Percentiles rank a stretch among this genome's conserved stretches.
These are phyloP conservation scores for Simalia tracyae DNA, from an alignment of 2,797 vertebrate genomes.

Conservation along the genomic window DNA sequence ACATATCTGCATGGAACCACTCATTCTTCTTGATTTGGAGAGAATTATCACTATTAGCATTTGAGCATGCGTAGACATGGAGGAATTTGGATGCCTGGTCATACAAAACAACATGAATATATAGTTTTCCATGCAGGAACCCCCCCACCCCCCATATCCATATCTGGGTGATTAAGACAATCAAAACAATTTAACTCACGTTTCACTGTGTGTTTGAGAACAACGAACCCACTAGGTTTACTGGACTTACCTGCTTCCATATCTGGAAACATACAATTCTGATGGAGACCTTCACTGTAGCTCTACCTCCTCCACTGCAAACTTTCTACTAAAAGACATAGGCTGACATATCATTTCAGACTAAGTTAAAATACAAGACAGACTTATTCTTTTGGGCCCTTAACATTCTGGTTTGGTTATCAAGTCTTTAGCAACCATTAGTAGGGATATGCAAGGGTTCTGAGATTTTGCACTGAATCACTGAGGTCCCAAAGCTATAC, in stretches of 20 bases:
- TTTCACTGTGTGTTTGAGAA: not conserved
- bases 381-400: slow-evolving; percentile 1
- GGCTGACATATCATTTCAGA: slow-evolving; percentile 23
- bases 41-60: not conserved
- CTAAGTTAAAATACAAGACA: slow-evolving; percentile 9
- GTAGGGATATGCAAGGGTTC: slow-evolving; percentile 29
- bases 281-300: slow-evolving; percentile 2
- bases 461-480: slow-evolving; percentile 17
- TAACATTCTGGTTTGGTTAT: slow-evolving; percentile 24
- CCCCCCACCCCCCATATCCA: no score
- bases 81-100: not conserved
- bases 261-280: not conserved
- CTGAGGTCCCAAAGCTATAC: slow-evolving; percentile 18
- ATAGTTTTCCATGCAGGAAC: no score
- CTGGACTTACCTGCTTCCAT: slow-evolving; percentile 25
- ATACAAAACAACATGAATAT: not conserved
- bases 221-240: slow-evolving; percentile 1
- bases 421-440: slow-evolving; percentile 29
- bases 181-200: not conserved
- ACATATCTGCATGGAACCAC: no score
- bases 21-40: no score
- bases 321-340: not conserved
- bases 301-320: not conserved
- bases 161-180: not conserved
- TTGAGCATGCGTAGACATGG: not conserved